Evolutionary conservation across 2,113 vertebrate genomes (phyloP).

Genomic region (Callocephalon fimbriatum): DNA sequence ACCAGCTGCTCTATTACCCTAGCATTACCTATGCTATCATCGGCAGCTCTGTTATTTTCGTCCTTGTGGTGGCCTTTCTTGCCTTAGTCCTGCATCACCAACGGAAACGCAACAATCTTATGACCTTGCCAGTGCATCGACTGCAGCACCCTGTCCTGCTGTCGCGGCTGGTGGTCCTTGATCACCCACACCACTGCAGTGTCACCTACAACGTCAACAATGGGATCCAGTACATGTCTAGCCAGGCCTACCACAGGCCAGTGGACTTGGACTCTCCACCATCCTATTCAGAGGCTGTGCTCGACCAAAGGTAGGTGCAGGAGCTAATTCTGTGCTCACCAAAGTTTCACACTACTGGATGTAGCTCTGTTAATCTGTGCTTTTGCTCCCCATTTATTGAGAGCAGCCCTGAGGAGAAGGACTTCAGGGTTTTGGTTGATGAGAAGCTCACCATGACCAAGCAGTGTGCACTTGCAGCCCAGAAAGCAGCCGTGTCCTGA

Average conservation of each 20-base stretch:
- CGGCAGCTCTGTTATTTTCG: conserved; percentile 93
- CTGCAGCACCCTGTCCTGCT: conserved; percentile 92
- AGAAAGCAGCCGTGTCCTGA: background rate
- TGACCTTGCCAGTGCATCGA: conserved; percentile 88
- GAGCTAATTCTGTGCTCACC: background rate
- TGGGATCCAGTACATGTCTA: conserved; percentile 89
- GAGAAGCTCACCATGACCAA: background rate
- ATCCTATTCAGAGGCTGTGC: conserved; percentile 93
- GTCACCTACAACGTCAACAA: conserved; percentile 87
- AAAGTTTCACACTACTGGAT: rapidly evolving
- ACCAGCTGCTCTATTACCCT: conserved; percentile 92
- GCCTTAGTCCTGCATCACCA: conserved; percentile 95
- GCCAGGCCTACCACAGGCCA: conserved; percentile 79
- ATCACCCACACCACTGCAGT: conserved; percentile 85
- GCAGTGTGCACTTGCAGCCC: background rate
- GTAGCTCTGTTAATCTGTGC: background rate
- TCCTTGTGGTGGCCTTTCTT: conserved; percentile 92
- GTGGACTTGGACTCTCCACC: conserved; percentile 88
- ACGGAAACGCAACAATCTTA: conserved; percentile 91
- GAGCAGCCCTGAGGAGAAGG: background rate
- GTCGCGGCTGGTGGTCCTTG: conserved; percentile 93
- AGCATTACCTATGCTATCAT: conserved; percentile 96
- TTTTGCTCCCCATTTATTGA: background rate
- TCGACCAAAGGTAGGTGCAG: conserved; percentile 86
- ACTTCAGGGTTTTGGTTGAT: background rate